These are phyloP conservation scores for Scophthalmus maximus DNA, from an alignment of 2,113 vertebrate species.

Conservation along the genomic window DNA sequence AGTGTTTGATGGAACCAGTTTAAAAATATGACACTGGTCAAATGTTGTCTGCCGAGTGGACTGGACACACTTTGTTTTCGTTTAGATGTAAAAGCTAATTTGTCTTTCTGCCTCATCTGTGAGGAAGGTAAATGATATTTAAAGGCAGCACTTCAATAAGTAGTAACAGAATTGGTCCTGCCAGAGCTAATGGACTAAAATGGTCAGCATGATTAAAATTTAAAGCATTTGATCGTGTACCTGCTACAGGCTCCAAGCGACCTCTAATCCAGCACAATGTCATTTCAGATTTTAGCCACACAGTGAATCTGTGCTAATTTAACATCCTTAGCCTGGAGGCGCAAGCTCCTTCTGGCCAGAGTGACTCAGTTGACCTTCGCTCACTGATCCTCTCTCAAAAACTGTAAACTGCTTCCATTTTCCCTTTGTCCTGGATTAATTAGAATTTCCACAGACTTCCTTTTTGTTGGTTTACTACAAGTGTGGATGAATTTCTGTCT, in stretches of 20 bases:
- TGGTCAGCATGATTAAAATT: no score
- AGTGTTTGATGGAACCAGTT: neutral
- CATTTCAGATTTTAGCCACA: no score
- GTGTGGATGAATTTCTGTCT: conserved; percentile 61
- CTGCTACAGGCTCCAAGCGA: neutral
- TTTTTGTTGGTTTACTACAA: neutral
- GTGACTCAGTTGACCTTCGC: no score
- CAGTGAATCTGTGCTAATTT: neutral
- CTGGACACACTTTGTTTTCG: neutral
- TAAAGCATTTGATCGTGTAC: no score
- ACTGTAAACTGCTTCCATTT: neutral
- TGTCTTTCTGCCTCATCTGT: conserved; percentile 1
- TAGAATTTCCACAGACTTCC: no score
- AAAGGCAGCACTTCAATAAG: no score
- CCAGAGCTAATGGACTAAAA: no score
- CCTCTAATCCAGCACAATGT: neutral
- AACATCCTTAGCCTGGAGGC: neutral
- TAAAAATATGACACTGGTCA: neutral
- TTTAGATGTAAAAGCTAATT: neutral
- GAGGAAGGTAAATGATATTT: no score
- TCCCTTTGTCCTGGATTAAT: no score
- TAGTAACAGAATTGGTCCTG: neutral
- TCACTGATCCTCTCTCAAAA: neutral
- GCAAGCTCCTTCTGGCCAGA: neutral
- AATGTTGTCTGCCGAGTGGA: neutral